Conservation (phyloP, 64 coral and sea anemone species). For the Montipora cactus region DNA sequence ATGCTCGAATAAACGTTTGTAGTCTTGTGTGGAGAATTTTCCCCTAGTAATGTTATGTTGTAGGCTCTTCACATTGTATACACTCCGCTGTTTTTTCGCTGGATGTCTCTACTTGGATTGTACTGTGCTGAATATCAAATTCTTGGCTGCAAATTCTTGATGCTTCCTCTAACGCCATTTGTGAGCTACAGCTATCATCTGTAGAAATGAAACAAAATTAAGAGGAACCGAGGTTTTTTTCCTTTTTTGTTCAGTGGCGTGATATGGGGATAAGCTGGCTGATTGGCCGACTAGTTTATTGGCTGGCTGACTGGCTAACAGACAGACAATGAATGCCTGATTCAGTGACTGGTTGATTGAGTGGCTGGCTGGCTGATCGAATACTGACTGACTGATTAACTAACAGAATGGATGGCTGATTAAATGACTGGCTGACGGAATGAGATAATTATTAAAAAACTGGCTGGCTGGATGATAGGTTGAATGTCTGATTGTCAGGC, state of each 20-base stretch:
- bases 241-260: neutral
- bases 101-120: slow-evolving; percentile 72
- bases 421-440: neutral
- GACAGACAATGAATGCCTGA: neutral
- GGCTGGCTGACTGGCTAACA: neutral
- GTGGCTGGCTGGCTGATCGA: slow-evolving; percentile 8
- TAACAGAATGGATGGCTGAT: neutral
- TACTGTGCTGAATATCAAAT: slow-evolving; percentile 76
- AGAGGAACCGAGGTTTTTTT: neutral
- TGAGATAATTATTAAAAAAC: neutral
- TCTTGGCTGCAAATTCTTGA: slow-evolving; percentile 65
- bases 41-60: neutral
- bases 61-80: slow-evolving; percentile 62
- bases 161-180: slow-evolving; percentile 58
- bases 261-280: neutral
- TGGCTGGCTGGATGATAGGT: neutral
- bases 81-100: slow-evolving; percentile 57
- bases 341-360: slow-evolving; percentile 13
- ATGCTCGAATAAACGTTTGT: neutral
- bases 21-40: neutral
- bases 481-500: neutral
- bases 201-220: neutral
- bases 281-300: slow-evolving; percentile 14
- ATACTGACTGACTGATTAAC: neutral
- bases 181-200: slow-evolving; percentile 57